A percentile compares a stretch with the other conserved stretches of the same genome.
Evolutionary conservation across 2,888 invertebrate genomes (phyloP).

Genomic region (Morpho achilles): DNA sequence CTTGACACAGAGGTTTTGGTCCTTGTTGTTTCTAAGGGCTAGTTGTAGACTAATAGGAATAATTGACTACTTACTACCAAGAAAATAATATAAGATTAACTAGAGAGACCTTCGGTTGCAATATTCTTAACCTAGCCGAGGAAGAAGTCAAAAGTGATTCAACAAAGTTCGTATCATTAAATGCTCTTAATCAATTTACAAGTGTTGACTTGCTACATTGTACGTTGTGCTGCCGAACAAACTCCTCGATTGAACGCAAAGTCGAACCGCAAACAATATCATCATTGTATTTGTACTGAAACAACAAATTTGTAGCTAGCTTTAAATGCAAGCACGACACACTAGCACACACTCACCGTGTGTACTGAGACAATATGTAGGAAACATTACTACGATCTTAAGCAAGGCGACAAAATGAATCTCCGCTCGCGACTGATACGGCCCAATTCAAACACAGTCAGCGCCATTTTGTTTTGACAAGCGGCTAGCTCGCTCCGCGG

Average conservation of each 20-base stretch:
- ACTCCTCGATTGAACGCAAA: constrained; percentile 74
- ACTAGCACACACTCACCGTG: constrained; percentile 71
- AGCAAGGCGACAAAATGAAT: constrained; percentile 79
- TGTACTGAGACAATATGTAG: constrained; percentile 77
- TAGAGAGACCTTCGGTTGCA: too few species aligned
- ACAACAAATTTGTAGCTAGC: constrained; percentile 78
- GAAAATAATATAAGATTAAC: too few species aligned
- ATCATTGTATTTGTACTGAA: constrained; percentile 76
- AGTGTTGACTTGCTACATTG: constrained; percentile 56
- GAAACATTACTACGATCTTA: constrained; percentile 73
- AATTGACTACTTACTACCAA: too few species aligned
- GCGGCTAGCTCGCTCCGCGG: constrained; percentile 57
- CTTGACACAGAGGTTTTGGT: too few species aligned
- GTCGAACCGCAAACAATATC: constrained; percentile 76
- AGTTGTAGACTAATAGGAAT: too few species aligned
- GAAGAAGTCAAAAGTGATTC: constrained; percentile 3
- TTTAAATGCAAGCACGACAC: constrained; percentile 76
- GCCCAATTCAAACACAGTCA: constrained; percentile 77
- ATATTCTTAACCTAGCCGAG: too few species aligned
- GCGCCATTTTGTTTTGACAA: constrained; percentile 79
- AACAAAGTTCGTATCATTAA: constrained; percentile 42
- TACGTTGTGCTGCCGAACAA: constrained; percentile 57
- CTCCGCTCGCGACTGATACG: constrained; percentile 78
- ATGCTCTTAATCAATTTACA: constrained; percentile 52
- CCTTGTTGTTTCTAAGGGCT: too few species aligned